Conservation (phyloP, 2,888 invertebrate genomes). For the Neoitamus cyanurus region DNA sequence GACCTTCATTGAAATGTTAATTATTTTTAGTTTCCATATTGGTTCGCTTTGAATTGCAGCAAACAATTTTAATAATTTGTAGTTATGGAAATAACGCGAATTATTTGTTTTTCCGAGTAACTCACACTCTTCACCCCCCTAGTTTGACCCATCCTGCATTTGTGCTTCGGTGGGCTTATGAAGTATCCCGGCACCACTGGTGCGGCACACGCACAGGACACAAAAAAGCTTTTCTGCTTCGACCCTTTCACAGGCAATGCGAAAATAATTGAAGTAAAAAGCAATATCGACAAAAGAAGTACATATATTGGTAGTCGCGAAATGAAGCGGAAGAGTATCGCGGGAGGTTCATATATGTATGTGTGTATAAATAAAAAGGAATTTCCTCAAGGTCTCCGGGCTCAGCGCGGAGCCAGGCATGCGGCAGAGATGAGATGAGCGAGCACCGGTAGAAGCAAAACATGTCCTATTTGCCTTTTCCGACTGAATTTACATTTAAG, state of each 20-base stretch:
- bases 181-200: not conserved
- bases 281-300: not conserved
- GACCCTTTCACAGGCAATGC: not conserved
- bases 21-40: no score
- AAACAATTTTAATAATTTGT: no score
- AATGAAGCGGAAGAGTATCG: not conserved
- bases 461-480: constrained; percentile 5
- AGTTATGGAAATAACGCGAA: no score
- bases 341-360: no score
- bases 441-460: not conserved
- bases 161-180: not conserved
- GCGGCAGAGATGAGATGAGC: not conserved
- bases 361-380: not conserved
- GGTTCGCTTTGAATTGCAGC: no score
- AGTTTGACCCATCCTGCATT: not conserved
- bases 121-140: no score
- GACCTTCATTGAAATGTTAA: no score
- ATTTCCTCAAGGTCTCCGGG: not conserved
- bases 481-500: not conserved
- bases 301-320: not conserved
- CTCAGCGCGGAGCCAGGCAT: not conserved
- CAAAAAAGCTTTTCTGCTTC: not conserved
- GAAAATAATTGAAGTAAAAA: not conserved
- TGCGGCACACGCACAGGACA: not conserved
- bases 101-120: no score